phyloP scores from a whole-genome alignment of 2,888 invertebrate species.

The Tetropium fuscum region DNA sequence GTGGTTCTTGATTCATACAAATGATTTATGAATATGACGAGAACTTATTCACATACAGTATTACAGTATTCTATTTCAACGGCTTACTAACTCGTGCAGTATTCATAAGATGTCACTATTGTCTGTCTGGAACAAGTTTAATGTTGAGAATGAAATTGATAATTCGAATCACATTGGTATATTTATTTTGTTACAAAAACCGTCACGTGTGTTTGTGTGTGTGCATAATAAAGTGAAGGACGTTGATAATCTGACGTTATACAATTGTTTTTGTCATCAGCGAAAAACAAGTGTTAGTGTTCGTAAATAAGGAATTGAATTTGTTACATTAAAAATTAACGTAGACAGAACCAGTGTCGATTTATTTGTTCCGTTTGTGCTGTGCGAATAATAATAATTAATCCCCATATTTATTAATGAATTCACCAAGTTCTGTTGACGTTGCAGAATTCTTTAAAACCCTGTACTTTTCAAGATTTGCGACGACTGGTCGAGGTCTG shows the following conservation, averaged over 20 bases:
- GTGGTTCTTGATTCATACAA: too few species aligned
- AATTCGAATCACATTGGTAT: too few species aligned
- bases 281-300: constrained; percentile 7
- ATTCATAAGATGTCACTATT: too few species aligned
- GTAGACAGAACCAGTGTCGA: not conserved
- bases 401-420: not conserved
- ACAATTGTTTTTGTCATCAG: constrained; percentile 30
- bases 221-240: constrained; percentile 42
- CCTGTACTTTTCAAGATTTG: constrained; percentile 3
- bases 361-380: not conserved
- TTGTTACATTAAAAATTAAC: not conserved
- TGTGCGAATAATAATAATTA: too few species aligned
- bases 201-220: constrained; percentile 36
- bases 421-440: constrained; percentile 8
- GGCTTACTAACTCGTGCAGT: too few species aligned
- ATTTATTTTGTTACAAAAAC: constrained; percentile 1
- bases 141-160: too few species aligned
- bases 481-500: constrained; percentile 6
- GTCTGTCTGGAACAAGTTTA: too few species aligned
- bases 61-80: too few species aligned
- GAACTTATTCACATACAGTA: too few species aligned
- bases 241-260: constrained; percentile 37
- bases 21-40: too few species aligned
- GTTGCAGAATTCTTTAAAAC: constrained; percentile 11
- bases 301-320: not conserved